These are phyloP conservation scores for Temnothorax ravouxi DNA, from an alignment of 2,888 invertebrate species.

Conservation along the genomic window DNA sequence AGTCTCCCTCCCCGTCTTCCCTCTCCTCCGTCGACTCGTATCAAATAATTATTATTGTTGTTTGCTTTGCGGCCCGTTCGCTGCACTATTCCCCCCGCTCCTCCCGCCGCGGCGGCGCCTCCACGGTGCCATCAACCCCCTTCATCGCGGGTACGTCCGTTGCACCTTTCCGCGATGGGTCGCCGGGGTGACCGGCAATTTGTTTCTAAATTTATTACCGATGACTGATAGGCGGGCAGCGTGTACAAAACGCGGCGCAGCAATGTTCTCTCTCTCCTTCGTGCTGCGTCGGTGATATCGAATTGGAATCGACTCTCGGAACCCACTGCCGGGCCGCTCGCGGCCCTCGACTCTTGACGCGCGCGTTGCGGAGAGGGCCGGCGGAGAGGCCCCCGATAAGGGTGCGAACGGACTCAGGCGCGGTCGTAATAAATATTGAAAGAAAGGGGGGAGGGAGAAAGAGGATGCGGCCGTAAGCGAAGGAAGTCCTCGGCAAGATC, in stretches of 20 bases:
- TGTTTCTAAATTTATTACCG: slow-evolving; percentile 86
- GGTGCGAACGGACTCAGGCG: slow-evolving; percentile 45
- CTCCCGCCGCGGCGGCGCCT: slow-evolving; percentile 5
- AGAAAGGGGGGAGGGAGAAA: slow-evolving; percentile 46
- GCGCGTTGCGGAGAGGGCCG: slow-evolving; percentile 31
- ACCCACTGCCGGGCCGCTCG: slow-evolving; percentile 57
- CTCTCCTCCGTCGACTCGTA: slow-evolving; percentile 71
- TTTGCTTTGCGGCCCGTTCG: slow-evolving; percentile 82
- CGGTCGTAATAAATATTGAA: slow-evolving; percentile 64
- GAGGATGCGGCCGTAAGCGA: slow-evolving; percentile 41
- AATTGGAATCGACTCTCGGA: slow-evolving; percentile 79
- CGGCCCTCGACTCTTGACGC: slow-evolving; percentile 37
- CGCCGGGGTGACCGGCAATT: slow-evolving; percentile 82
- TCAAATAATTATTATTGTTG: slow-evolving; percentile 87
- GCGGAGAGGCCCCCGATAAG: slow-evolving; percentile 30
- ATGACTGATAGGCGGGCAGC: slow-evolving; percentile 82
- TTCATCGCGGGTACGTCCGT: slow-evolving; percentile 15
- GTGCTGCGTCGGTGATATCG: slow-evolving; percentile 75
- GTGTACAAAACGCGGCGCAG: slow-evolving; percentile 48
- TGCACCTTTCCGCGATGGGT: slow-evolving; percentile 65
- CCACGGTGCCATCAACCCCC: slow-evolving; percentile 31
- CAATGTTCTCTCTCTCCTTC: slow-evolving; percentile 24
- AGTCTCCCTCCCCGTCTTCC: slow-evolving; percentile 38
- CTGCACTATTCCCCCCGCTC: slow-evolving; percentile 47
- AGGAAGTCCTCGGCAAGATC: slow-evolving; percentile 15